These are phyloP conservation scores for Apodemus sylvaticus DNA, from an alignment of 2,113 vertebrate species.

Conservation along the genomic window DNA sequence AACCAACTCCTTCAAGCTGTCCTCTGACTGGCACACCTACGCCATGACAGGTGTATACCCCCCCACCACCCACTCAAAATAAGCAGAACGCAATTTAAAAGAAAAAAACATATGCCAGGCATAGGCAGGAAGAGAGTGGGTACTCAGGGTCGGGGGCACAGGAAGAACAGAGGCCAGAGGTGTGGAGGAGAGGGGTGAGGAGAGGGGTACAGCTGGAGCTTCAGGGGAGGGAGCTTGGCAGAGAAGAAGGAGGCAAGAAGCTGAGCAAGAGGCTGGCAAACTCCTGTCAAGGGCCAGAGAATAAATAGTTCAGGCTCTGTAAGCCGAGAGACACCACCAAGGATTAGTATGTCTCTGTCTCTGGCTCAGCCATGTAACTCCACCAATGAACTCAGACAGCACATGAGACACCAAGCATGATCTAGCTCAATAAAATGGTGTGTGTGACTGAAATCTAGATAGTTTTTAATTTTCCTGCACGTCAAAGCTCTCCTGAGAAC, in stretches of 20 bases:
- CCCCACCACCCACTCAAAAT: not conserved
- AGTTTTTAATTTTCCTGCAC: accelerated
- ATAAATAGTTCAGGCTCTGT: not conserved
- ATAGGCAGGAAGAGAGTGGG: not conserved
- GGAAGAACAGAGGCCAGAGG: not conserved
- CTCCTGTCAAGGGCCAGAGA: too few species aligned
- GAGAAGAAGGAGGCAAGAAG: too few species aligned
- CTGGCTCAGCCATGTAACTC: not conserved
- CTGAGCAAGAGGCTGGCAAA: not conserved
- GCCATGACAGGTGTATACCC: not conserved
- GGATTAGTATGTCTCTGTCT: not conserved
- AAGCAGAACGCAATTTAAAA: not conserved
- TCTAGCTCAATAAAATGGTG: accelerated
- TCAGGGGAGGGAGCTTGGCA: not conserved
- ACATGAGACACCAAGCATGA: accelerated
- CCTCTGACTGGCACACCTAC: not conserved
- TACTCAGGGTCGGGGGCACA: not conserved
- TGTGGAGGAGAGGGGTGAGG: accelerated
- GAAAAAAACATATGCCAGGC: not conserved
- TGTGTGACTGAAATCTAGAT: accelerated
- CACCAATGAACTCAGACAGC: accelerated
- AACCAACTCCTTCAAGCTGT: not conserved
- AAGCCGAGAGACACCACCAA: not conserved
- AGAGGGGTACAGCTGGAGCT: accelerated
- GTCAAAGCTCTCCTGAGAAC: not conserved